These are phyloP conservation scores for Bradypus variegatus DNA, from an alignment of 2,797 vertebrate species.

Conservation along the genomic window DNA sequence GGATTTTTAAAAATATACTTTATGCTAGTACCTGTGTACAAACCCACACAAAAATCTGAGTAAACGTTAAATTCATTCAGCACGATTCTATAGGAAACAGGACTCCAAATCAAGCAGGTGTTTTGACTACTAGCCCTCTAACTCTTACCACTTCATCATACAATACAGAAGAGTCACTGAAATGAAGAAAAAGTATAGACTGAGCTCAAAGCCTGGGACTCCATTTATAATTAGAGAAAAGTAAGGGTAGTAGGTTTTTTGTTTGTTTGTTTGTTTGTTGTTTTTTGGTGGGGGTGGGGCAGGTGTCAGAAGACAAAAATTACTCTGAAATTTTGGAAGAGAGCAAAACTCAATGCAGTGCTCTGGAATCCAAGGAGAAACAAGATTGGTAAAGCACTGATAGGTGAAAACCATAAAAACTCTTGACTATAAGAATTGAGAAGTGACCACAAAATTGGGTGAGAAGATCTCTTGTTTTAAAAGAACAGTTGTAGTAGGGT, in stretches of 20 bases:
- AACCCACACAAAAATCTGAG: not conserved
- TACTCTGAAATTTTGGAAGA: slow-evolving; percentile 1
- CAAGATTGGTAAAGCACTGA: not conserved
- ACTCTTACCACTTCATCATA: not conserved
- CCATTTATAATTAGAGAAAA: not conserved
- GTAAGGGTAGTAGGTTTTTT: not conserved
- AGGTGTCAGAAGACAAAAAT: not conserved
- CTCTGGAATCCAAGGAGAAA: not conserved
- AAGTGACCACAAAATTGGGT: not conserved
- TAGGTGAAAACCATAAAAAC: not conserved
- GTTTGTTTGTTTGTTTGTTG: too few relatives aligned
- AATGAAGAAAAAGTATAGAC: not conserved
- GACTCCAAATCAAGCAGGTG: not conserved
- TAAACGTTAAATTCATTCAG: not conserved
- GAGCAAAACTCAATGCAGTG: not conserved
- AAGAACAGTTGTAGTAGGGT: not conserved
- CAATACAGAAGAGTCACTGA: not conserved
- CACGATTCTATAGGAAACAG: not conserved
- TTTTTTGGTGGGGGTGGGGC: not conserved
- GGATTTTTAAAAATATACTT: not conserved
- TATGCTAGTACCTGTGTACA: too few relatives aligned
- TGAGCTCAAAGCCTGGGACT: not conserved
- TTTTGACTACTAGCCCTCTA: not conserved
- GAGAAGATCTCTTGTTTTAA: not conserved
- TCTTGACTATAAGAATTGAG: not conserved